phyloP scores from a whole-genome alignment of 2,797 vertebrate genomes.

The Alcedo quadribrachys region DNA sequence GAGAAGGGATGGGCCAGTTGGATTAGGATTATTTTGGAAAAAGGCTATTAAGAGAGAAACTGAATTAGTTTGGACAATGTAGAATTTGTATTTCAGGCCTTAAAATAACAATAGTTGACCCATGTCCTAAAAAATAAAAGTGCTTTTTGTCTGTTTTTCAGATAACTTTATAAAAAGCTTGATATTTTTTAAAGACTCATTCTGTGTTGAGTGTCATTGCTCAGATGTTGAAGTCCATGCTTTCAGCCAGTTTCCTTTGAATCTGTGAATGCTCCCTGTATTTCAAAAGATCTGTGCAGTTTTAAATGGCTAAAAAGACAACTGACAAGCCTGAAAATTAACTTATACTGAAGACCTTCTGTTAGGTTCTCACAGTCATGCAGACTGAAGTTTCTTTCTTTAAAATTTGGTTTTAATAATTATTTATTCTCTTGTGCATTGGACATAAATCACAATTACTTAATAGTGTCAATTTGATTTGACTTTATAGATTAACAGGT shows the following conservation, averaged over 20 bases:
- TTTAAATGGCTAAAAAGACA: neutral
- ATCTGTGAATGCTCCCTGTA: neutral
- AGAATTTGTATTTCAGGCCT: neutral
- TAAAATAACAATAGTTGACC: neutral
- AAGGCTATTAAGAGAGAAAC: neutral
- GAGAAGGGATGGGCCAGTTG: neutral
- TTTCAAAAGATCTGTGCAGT: neutral
- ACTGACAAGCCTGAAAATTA: neutral
- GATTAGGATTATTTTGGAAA: slow-evolving; percentile 22
- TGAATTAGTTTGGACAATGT: neutral
- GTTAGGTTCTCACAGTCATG: neutral
- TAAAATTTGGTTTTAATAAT: neutral
- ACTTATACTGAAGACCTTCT: neutral
- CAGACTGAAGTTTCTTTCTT: neutral
- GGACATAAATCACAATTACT: neutral
- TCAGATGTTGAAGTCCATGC: neutral
- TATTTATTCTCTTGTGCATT: neutral
- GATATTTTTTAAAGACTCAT: neutral
- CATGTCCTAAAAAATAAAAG: neutral
- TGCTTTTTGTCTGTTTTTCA: neutral
- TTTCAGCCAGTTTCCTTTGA: neutral
- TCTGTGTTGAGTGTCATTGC: neutral
- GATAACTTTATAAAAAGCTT: neutral
- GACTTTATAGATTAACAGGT: neutral
- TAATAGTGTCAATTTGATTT: neutral